Percentiles rank a stretch among this genome's conserved stretches.
Conservation (phyloP, 2,113 vertebrate genomes). For the Chloropsis hardwickii region DNA sequence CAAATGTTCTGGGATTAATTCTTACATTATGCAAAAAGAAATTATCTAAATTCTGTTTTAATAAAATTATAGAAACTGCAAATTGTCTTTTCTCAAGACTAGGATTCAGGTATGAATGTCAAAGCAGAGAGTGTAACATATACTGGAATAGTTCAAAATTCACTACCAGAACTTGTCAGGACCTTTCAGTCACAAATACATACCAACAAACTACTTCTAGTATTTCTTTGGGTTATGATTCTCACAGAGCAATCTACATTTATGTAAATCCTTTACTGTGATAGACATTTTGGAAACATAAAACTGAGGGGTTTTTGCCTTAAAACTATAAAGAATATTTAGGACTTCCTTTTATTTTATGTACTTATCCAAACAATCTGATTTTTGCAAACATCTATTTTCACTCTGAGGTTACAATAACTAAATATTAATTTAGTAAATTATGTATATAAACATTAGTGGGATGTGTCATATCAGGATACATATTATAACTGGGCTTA, state of each 20-base stretch:
- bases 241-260: neutral
- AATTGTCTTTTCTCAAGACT: neutral
- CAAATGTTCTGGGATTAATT: neutral
- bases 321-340: neutral
- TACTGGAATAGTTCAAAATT: neutral
- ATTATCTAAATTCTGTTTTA: neutral
- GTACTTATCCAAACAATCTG: neutral
- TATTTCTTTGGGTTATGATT: neutral
- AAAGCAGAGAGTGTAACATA: neutral
- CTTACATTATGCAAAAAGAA: neutral
- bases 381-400: neutral
- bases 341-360: neutral
- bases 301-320: rapidly evolving
- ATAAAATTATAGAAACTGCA: neutral
- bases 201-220: neutral
- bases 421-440: neutral
- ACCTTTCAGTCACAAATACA: neutral
- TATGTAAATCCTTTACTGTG: neutral
- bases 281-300: neutral
- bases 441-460: neutral
- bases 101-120: neutral
- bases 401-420: neutral
- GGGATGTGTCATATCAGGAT: no score
- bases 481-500: neutral
- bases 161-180: neutral